Conservation (phyloP, 2,888 invertebrate species). For the Anaspis maculata region DNA sequence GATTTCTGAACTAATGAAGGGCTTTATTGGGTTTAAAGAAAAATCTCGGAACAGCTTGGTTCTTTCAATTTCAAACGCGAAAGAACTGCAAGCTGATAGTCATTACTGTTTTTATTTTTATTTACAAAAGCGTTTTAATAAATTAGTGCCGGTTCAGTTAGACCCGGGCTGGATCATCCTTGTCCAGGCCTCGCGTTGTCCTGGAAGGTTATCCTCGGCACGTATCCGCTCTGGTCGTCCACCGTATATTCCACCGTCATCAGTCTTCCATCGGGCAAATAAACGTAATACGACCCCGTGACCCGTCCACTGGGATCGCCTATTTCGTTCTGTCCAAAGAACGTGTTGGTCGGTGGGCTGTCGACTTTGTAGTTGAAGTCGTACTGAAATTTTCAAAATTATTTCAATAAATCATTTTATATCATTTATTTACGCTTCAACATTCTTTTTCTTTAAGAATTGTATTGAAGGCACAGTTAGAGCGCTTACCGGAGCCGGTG, state of each 20-base stretch:
- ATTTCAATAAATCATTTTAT: too few species aligned
- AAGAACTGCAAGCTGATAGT: too few species aligned
- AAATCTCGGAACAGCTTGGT: too few species aligned
- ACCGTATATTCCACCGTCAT: slow-evolving; percentile 62
- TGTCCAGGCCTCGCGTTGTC: slow-evolving; percentile 7
- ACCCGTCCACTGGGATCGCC: slow-evolving; percentile 57
- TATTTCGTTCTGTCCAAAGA: slow-evolving; percentile 60
- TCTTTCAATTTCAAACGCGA: too few species aligned
- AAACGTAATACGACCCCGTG: slow-evolving; percentile 58
- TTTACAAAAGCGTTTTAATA: slow-evolving; percentile 6
- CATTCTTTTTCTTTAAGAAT: not conserved
- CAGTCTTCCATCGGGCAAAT: slow-evolving; percentile 60
- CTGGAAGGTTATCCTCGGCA: slow-evolving; percentile 57
- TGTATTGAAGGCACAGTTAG: not conserved
- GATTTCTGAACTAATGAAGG: too few species aligned
- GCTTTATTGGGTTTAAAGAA: too few species aligned
- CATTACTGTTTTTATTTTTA: not conserved
- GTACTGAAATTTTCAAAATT: too few species aligned
- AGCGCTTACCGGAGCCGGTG: slow-evolving; percentile 17
- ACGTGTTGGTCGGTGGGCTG: slow-evolving; percentile 58
- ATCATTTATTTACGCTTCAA: too few species aligned
- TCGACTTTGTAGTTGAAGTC: slow-evolving; percentile 68
- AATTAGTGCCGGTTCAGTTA: slow-evolving; percentile 1
- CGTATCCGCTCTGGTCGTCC: slow-evolving; percentile 64
- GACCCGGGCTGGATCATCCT: slow-evolving; percentile 2